Conservation (phyloP, 2,797 vertebrate species). For the Oreonectes daqikongensis region DNA sequence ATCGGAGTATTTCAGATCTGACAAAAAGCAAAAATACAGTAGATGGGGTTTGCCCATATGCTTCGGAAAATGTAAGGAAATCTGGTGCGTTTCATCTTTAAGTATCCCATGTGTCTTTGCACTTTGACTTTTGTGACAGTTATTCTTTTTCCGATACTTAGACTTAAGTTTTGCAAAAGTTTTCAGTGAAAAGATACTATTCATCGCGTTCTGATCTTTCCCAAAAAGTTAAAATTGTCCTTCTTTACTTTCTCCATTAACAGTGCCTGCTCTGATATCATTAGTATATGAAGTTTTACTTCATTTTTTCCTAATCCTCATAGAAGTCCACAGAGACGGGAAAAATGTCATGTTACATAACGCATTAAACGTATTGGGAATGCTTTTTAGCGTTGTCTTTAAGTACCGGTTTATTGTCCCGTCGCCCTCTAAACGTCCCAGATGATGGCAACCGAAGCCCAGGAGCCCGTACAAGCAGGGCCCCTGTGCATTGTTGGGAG, state of each 20-base stretch:
- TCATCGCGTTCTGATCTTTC: too few relatives aligned
- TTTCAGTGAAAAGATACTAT: too few relatives aligned
- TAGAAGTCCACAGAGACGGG: neutral
- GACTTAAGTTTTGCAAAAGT: too few relatives aligned
- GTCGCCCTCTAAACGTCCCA: conserved; percentile 24
- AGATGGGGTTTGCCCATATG: conserved; percentile 9
- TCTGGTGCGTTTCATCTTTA: neutral
- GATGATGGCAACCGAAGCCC: conserved; percentile 30
- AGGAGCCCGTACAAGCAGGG: conserved; percentile 29
- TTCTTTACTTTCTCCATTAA: too few relatives aligned
- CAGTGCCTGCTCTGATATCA: too few relatives aligned
- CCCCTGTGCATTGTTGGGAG: conserved; percentile 49
- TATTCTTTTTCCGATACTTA: neutral
- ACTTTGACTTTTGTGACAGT: neutral
- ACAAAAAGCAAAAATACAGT: conserved; percentile 6
- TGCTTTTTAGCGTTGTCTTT: conserved; percentile 9
- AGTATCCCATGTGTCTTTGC: neutral
- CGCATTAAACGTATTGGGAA: neutral
- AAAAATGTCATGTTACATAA: neutral
- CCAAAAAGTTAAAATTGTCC: too few relatives aligned
- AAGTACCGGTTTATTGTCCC: conserved; percentile 11
- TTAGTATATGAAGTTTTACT: neutral
- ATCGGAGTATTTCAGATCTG: conserved; percentile 29
- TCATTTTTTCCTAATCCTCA: too few relatives aligned
- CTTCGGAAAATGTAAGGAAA: conserved; percentile 12